Base-by-base conservation (phyloP, 1,140 invertebrate genomes). In the Stenopsyche tienmushanensis region DNA sequence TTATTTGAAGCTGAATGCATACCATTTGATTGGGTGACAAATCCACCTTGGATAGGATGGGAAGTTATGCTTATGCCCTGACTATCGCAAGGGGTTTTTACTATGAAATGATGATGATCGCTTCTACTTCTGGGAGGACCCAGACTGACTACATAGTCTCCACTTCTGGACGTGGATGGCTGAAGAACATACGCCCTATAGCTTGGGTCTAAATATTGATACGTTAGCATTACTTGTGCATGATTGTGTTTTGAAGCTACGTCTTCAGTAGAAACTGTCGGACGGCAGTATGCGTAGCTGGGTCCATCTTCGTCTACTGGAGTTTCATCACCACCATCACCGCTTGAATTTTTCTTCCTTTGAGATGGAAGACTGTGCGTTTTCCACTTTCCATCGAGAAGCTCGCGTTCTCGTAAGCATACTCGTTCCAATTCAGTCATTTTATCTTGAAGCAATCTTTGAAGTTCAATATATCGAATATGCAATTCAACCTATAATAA, bases 391-490 rank as follows among this genome's bases (percentile, higher is more conserved):
- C 89, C 86, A 82, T 91, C 88, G 3, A 91, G 80, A 20, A 96
- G 81, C 72, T 94, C 90, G 60, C 89, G 84, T 77, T 96, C 94
- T 39, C 90, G 83, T 23, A 93, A 81, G 72, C 89, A 91, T 1
- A 96, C 79, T 55, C 90, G 83, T 72, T 95, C 92, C 26, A 96
- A 76, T 80, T 96, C 93, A 47, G 85, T 83, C 79, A 94, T 86
- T 76, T 94, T 94, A n/a, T 86, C 85, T 75, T 94, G 91, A 5
- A 96, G 78, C 23, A 91, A 82, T 67, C 89, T 86, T 79, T 95
- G 93, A 3, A 96, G 80, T 68, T 94, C 90, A 45, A 96, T 92
- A 71, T 94, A 96, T 44, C 92, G 85, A 83, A 96, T 93, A 73
- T 96, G 92, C 1, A 96, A 82, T 74, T 94, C 92, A 18, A 92